phyloP scores from a whole-genome alignment of 2,888 invertebrate species.

The Notocelia uddmanniana region DNA sequence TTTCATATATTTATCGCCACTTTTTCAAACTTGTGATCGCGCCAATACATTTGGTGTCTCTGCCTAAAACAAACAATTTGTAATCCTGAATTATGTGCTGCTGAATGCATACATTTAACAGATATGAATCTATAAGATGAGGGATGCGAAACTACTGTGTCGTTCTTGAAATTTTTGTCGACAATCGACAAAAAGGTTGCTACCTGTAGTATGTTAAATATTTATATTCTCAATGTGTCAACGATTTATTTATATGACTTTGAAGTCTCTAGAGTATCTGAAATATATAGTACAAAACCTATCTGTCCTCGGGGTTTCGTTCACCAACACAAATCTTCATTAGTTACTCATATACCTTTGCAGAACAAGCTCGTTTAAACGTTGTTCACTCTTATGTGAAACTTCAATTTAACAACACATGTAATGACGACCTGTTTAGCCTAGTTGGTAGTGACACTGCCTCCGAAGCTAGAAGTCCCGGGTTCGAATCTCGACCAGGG shows the following conservation, averaged over 20 bases:
- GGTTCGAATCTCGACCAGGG: too few species aligned
- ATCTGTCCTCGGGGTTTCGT: too few species aligned
- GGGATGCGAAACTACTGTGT: constrained; percentile 61
- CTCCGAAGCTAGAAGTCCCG: too few species aligned
- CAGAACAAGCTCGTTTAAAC: too few species aligned
- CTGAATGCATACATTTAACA: constrained; percentile 85
- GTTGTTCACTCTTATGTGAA: too few species aligned
- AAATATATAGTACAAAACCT: too few species aligned
- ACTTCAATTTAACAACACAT: too few species aligned
- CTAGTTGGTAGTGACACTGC: too few species aligned
- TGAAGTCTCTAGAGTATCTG: too few species aligned
- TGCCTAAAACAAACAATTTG: constrained; percentile 85
- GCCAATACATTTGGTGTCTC: constrained; percentile 82
- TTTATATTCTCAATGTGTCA: neutral
- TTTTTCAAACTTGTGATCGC: constrained; percentile 82
- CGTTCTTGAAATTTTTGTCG: constrained; percentile 57
- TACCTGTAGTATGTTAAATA: constrained; percentile 2
- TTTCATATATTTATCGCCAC: constrained; percentile 80
- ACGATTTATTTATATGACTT: neutral
- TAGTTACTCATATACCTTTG: too few species aligned
- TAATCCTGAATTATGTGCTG: constrained; percentile 85
- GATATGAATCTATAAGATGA: constrained; percentile 82
- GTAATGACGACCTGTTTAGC: too few species aligned
- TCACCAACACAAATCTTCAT: too few species aligned
- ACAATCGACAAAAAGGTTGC: constrained; percentile 46